Percentiles rank a stretch among this genome's conserved stretches.
phyloP scores from a whole-genome alignment of 2,797 vertebrate species.

The Cyclura pinguis region DNA sequence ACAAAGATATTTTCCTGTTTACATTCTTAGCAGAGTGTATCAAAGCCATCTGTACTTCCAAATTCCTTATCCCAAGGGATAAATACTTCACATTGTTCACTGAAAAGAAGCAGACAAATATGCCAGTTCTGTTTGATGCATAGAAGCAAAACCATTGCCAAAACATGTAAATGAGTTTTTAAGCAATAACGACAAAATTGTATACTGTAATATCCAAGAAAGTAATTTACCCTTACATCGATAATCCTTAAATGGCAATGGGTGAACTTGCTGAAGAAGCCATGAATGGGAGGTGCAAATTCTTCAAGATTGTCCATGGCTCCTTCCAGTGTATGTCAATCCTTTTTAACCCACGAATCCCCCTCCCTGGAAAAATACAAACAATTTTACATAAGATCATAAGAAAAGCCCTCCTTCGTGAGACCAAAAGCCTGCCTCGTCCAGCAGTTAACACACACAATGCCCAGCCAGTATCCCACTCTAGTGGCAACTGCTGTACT shows the following conservation, averaged over 20 bases:
- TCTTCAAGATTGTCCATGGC: not conserved
- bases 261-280: not conserved
- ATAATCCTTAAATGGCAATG: constrained; percentile 4
- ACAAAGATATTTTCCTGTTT: constrained; percentile 86
- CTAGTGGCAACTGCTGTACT: not conserved
- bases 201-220: constrained; percentile 20
- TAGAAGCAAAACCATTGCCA: constrained; percentile 54
- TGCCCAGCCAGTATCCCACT: not conserved
- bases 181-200: constrained; percentile 42
- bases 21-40: constrained; percentile 85
- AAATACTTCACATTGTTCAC: constrained; percentile 77
- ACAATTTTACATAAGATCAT: not conserved
- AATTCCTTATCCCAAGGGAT: constrained; percentile 78
- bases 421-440: not conserved
- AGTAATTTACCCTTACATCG: constrained; percentile 39
- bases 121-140: constrained; percentile 68
- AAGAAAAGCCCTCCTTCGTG: not conserved
- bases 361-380: no score
- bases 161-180: constrained; percentile 45
- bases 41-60: constrained; percentile 84
- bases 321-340: not conserved
- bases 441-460: not conserved
- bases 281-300: not conserved
- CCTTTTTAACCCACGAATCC: not conserved
- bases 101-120: constrained; percentile 71